phyloP scores from a whole-genome alignment of 2,113 vertebrate species.

The Morphnarchus princeps region DNA sequence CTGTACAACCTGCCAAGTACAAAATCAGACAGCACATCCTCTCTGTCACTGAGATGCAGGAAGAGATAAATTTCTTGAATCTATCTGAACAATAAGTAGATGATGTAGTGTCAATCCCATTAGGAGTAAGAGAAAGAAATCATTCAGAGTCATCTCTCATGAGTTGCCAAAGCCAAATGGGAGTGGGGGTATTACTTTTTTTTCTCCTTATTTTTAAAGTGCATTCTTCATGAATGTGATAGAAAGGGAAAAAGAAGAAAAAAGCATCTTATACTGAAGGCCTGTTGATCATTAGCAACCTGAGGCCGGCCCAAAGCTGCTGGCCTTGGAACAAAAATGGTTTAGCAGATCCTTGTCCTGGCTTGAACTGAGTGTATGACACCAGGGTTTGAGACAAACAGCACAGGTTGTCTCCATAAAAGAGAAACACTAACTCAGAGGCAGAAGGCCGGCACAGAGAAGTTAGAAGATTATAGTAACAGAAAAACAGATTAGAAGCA shows the following conservation, averaged over 20 bases:
- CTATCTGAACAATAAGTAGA: slow-evolving; percentile 1
- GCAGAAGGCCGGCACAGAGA: neutral
- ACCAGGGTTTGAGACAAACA: neutral
- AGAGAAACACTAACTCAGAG: neutral
- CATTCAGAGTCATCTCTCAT: slow-evolving; percentile 12
- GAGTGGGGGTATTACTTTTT: neutral
- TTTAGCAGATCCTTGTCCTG: neutral
- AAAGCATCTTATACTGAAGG: neutral
- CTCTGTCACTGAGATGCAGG: neutral
- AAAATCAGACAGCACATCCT: neutral
- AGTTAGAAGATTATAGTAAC: neutral
- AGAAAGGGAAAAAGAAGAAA: neutral
- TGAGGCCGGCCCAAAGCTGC: neutral
- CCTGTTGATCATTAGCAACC: neutral
- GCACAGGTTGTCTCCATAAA: neutral
- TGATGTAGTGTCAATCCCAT: neutral
- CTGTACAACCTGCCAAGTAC: neutral
- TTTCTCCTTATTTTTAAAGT: neutral
- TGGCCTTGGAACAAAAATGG: neutral
- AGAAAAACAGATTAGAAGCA: neutral
- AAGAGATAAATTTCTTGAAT: neutral
- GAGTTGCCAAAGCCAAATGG: neutral
- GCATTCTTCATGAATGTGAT: neutral
- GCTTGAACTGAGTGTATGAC: neutral
- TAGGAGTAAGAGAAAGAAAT: slow-evolving; percentile 48